A percentile compares a stretch with the other conserved stretches of the same genome.
Evolutionary conservation across 2,113 vertebrate species (phyloP).

Genomic region (Phaethornis superciliosus): DNA sequence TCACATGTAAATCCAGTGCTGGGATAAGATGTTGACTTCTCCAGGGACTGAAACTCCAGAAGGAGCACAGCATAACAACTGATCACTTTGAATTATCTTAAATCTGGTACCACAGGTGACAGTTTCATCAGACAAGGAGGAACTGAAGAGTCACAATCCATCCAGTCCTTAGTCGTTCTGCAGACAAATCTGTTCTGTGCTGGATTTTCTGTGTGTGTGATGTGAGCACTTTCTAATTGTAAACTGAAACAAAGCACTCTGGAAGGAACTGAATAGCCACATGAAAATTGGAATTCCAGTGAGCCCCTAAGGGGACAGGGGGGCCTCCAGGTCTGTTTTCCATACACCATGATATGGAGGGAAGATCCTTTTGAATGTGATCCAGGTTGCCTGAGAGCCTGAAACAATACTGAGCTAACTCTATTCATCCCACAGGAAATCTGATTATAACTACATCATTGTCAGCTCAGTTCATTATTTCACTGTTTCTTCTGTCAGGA

Average conservation of each 20-base stretch:
- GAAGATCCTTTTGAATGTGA: background rate
- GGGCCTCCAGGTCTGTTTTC: background rate
- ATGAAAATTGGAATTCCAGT: background rate
- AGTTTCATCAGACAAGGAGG: background rate
- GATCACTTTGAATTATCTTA: background rate
- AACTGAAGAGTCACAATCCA: background rate
- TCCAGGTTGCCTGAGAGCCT: background rate
- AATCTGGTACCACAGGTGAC: background rate
- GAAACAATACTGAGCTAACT: slow-evolving; percentile 33
- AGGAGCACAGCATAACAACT: background rate
- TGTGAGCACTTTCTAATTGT: background rate
- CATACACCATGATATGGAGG: background rate
- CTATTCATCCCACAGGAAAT: slow-evolving; percentile 34
- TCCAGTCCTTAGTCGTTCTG: background rate
- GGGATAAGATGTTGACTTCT: slow-evolving; percentile 22
- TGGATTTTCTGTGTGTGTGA: background rate
- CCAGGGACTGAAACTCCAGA: slow-evolving; percentile 3
- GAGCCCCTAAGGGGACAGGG: background rate
- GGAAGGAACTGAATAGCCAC: background rate
- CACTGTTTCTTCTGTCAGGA: slow-evolving; percentile 26
- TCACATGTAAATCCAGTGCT: slow-evolving; percentile 34
- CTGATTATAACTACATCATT: slow-evolving; percentile 37
- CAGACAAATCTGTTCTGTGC: background rate
- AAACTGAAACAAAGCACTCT: background rate
- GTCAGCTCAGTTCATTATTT: slow-evolving; percentile 47